These are phyloP conservation scores for Tretioscincus oriximinensis DNA, from an alignment of 2,113 vertebrate genomes.

Conservation along the genomic window DNA sequence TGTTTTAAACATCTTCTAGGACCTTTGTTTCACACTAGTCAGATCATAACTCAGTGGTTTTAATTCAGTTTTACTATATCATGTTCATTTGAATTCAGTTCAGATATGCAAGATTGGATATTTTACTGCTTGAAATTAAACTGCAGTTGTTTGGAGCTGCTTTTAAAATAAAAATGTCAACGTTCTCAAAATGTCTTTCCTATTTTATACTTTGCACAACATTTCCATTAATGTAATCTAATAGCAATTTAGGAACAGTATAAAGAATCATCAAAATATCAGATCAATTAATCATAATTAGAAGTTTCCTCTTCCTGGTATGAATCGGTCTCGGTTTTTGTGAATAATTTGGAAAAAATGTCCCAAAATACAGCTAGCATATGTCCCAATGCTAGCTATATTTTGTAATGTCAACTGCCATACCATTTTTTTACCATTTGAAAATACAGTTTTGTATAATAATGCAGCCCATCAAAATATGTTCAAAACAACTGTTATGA, in stretches of 20 bases:
- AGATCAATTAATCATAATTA: slow-evolving; percentile 3
- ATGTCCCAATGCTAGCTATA: neutral
- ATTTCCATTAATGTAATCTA: neutral
- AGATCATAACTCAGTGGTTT: neutral
- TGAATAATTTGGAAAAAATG: neutral
- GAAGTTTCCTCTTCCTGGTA: neutral
- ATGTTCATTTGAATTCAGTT: neutral
- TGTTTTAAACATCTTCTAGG: too few relatives aligned
- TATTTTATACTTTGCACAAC: neutral
- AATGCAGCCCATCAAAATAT: neutral
- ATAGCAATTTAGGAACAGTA: neutral
- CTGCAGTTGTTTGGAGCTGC: neutral
- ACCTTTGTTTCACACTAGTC: too few relatives aligned
- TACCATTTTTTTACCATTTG: neutral
- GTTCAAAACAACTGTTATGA: neutral
- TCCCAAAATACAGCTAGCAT: neutral
- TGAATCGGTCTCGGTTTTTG: neutral
- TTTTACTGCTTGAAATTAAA: neutral
- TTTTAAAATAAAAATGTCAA: neutral
- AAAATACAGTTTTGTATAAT: neutral
- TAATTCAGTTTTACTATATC: neutral
- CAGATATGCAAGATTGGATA: neutral
- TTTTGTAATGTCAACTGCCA: neutral
- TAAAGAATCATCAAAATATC: slow-evolving; percentile 4
- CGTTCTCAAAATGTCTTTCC: neutral